Conservation (phyloP, 1,140 invertebrate species). For the Drosophila pachea region DNA sequence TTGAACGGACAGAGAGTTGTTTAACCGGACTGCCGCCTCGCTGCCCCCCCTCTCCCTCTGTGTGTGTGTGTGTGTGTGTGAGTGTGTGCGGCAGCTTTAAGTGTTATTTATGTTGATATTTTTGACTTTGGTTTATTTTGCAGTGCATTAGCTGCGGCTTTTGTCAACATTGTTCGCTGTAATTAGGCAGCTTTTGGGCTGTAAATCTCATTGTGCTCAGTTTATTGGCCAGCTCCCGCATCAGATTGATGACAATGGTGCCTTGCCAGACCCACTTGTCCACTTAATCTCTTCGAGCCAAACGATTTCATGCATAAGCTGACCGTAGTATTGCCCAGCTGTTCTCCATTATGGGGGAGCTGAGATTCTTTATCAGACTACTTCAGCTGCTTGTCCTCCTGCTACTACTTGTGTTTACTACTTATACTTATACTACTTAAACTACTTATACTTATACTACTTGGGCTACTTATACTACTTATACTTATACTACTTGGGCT, state of each 20-base stretch:
- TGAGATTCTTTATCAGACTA: not conserved
- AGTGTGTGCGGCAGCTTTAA: conserved; percentile 43
- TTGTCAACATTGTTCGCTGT: conserved; percentile 52
- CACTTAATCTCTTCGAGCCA: conserved; percentile 42
- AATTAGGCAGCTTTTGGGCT: conserved; percentile 66
- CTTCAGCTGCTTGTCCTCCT: too few species aligned
- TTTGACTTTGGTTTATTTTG: conserved; percentile 72
- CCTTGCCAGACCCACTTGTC: not conserved
- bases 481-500: not conserved
- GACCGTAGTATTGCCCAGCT: conserved; percentile 15
- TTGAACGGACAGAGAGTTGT: conserved; percentile 51
- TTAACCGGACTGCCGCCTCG: not conserved
- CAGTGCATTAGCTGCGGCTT: conserved; percentile 63
- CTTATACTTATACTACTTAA: not conserved
- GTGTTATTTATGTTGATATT: conserved; percentile 74
- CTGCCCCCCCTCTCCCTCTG: conserved; percentile 4
- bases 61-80: conserved; percentile 5
- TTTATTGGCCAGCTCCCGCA: conserved; percentile 35
- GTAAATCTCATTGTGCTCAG: conserved; percentile 41
- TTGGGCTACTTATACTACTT: not conserved
- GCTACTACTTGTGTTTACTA: too few species aligned
- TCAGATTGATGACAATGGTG: conserved; percentile 36
- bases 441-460: not conserved
- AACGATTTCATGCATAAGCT: conserved; percentile 61
- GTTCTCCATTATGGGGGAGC: conserved; percentile 19